Evolutionary conservation across 1,140 invertebrate genomes (phyloP), one percentile per base, ranked within the genome.

Genomic region (Drosophila baimaii): DNA sequence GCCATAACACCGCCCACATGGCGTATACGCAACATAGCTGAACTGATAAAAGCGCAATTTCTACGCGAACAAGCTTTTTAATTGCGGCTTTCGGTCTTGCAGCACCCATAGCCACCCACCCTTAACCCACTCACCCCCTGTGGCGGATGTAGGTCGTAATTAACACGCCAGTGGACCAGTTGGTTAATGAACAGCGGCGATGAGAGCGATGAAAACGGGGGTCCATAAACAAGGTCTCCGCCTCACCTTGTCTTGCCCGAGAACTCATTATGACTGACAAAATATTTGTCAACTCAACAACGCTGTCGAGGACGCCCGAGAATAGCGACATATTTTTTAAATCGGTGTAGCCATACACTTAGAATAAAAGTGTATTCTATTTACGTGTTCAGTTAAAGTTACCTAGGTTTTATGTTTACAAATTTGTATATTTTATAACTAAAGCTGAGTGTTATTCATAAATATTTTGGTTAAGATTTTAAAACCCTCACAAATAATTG

Each of bases 271-370:
- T 89, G 80, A 52, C 80, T 80, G 83, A 73, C 85, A 90, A 90
- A 89, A 89, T 89, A 85, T 90, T 89, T 89, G 85, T 89, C 85
- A 90, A 90, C 85, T 90, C 85, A 89, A 90, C 85, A 89, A 74
- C 65, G 66, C 46, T 43, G 70, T 54, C 29, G 49, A 23, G 58
- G 49, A 43, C 35, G 49, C 37, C 55, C 37, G 51, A 44, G 52
- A 58, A 55, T 23, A 57, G 43, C 51, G n/a, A 21, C 65, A 71
- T 71, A 71, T 71, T 71, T 71, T 57, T 56, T 47, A 65, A 70
- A 71, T 74, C 49, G 51, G 33, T 31, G 46, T 62, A 47, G 56
- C 52, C 47, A 1, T 33, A 19, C 49, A 52, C 29, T 52, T 12
- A 19, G 25, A 51, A 31, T 17, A 29, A 17, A 47, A n/a, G 23